Conservation (phyloP, 2,797 vertebrate genomes). For the Phrynocephalus vlangalii region DNA sequence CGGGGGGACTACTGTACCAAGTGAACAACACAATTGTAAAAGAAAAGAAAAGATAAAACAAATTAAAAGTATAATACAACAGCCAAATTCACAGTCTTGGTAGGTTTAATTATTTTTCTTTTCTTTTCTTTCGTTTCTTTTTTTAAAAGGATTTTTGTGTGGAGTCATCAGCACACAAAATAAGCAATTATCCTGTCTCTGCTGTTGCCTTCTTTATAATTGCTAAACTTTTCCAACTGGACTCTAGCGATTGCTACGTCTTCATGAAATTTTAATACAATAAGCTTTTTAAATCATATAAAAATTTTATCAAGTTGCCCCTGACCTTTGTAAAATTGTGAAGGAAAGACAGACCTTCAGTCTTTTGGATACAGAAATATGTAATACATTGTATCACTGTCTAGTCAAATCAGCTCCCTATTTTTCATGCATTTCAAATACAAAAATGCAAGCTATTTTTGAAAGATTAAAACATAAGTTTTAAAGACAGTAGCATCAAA, state of each 20-base stretch:
- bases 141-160: not conserved
- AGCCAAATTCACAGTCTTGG: too few species aligned
- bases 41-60: too few species aligned
- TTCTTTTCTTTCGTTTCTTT: too few species aligned
- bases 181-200: slow-evolving; percentile 50
- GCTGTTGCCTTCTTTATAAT: slow-evolving; percentile 63
- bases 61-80: too few species aligned
- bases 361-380: slow-evolving; percentile 56
- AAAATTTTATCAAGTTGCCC: slow-evolving; percentile 82
- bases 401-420: not conserved
- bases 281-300: slow-evolving; percentile 83
- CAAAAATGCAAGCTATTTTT: not conserved
- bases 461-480: not conserved
- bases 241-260: slow-evolving; percentile 70
- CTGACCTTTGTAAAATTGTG: slow-evolving; percentile 78
- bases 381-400: slow-evolving; percentile 46
- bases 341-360: slow-evolving; percentile 76
- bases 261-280: slow-evolving; percentile 85
- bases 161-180: slow-evolving; percentile 43
- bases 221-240: slow-evolving; percentile 71
- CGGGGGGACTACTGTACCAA: too few species aligned
- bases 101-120: too few species aligned
- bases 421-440: not conserved
- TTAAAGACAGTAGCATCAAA: not conserved
- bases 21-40: too few species aligned